These are phyloP conservation scores for Nemopilema nomurai DNA, from an alignment of 30 jellyfish, hydroid and myxozoan genomes.

Conservation along the genomic window DNA sequence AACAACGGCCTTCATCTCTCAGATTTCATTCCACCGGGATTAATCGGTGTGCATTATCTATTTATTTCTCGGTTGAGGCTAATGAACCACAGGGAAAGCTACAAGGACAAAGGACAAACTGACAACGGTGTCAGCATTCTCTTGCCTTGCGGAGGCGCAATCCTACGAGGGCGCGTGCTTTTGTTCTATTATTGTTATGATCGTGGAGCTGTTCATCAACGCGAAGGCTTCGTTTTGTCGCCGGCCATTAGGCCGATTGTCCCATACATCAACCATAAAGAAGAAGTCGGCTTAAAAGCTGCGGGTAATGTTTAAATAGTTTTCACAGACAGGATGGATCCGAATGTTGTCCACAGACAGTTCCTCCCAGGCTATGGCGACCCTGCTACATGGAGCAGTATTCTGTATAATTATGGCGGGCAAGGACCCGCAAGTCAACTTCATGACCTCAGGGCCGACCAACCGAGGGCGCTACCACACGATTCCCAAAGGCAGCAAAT, in stretches of 20 bases:
- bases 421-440: slow-evolving; percentile 80
- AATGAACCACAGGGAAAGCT: too few relatives aligned
- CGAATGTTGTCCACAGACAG: slow-evolving; percentile 65
- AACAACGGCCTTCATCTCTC: too few relatives aligned
- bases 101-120: too few relatives aligned
- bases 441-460: slow-evolving; percentile 87
- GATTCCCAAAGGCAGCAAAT: slow-evolving; percentile 57
- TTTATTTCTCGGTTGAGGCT: too few relatives aligned
- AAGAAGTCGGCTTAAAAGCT: neutral
- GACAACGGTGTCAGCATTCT: too few relatives aligned
- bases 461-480: slow-evolving; percentile 73
- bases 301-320: neutral
- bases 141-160: neutral
- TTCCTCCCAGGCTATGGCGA: slow-evolving; percentile 71
- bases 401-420: slow-evolving; percentile 76
- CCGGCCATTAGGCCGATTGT: slow-evolving; percentile 49
- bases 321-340: slow-evolving; percentile 37
- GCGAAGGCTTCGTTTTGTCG: neutral
- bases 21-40: too few relatives aligned
- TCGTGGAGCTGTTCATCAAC: neutral
- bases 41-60: too few relatives aligned
- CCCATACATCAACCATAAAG: neutral
- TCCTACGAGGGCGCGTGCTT: neutral
- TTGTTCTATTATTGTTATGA: neutral
- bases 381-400: slow-evolving; percentile 75